phyloP scores from a whole-genome alignment of 1,140 invertebrate species.

The Schlechtendalia chinensis region DNA sequence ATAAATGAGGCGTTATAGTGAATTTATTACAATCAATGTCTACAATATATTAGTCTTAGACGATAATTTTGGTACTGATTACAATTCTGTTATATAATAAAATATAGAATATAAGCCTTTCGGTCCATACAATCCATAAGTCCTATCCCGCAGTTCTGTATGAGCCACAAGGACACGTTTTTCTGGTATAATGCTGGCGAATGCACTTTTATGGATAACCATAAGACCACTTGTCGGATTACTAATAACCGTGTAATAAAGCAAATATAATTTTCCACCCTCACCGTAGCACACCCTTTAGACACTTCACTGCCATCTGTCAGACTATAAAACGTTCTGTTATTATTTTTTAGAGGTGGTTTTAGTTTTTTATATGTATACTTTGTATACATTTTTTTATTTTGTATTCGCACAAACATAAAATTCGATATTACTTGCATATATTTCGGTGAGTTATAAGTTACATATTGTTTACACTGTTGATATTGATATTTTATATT shows the following conservation, averaged over 20 bases:
- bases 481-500: too few species aligned
- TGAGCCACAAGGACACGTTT: neutral
- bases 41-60: neutral
- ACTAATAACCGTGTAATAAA: constrained; percentile 46
- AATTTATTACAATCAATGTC: too few species aligned
- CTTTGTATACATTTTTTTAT: neutral
- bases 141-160: neutral
- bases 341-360: neutral
- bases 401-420: neutral
- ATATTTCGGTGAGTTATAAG: too few species aligned
- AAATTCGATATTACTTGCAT: too few species aligned
- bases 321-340: constrained; percentile 11
- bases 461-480: too few species aligned
- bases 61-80: neutral
- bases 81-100: neutral
- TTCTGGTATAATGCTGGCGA: constrained; percentile 4
- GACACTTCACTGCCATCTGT: constrained; percentile 44
- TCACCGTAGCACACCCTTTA: neutral
- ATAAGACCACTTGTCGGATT: constrained; percentile 47
- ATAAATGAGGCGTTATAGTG: too few species aligned
- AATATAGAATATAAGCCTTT: neutral
- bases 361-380: neutral
- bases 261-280: constrained; percentile 44
- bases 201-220: constrained; percentile 30
- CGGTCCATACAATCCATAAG: neutral